phyloP scores from a whole-genome alignment of 2,797 vertebrate species.

The Balearica regulorum region DNA sequence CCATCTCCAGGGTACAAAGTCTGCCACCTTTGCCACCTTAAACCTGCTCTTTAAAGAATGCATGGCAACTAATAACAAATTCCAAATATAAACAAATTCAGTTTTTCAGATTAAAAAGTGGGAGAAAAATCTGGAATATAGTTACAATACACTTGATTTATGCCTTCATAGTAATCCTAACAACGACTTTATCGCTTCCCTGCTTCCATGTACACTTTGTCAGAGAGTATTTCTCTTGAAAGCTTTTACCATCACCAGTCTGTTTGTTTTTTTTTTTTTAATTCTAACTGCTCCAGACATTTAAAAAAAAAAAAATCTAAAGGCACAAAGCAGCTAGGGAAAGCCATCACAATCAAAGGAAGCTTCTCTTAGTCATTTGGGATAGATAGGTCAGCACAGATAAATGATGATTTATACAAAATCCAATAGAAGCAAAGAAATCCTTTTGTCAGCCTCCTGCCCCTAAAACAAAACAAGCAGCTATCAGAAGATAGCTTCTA shows the following conservation, averaged over 20 bases:
- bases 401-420: not conserved
- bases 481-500: not conserved
- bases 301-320: not conserved
- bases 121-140: not conserved
- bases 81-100: not conserved
- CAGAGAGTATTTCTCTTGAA: not conserved
- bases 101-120: not conserved
- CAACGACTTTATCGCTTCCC: not conserved
- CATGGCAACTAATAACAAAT: not conserved
- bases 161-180: not conserved
- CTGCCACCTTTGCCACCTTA: not conserved
- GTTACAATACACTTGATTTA: not conserved
- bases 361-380: not conserved
- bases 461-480: not conserved
- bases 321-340: not conserved
- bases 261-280: not conserved
- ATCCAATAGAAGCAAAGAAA: not conserved
- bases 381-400: not conserved
- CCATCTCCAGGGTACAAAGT: not conserved
- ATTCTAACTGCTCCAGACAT: not conserved
- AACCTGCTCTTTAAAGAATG: not conserved
- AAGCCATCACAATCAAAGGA: not conserved
- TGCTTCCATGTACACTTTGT: not conserved
- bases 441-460: not conserved
- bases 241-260: not conserved